phyloP scores from a whole-genome alignment of 1,140 invertebrate species.

The Drosophila athabasca region DNA sequence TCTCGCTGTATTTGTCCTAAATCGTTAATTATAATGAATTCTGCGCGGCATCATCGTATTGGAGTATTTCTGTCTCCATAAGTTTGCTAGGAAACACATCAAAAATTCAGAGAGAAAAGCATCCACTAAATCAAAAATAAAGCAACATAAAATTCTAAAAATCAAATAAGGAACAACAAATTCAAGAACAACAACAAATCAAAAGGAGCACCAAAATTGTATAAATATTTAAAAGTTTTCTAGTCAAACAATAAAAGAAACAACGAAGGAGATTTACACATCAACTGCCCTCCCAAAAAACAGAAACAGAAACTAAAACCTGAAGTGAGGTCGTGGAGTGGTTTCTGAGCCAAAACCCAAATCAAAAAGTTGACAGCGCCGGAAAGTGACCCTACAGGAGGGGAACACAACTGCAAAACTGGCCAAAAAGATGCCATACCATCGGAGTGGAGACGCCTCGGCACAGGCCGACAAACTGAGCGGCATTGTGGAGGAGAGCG shows the following conservation, averaged over 20 bases:
- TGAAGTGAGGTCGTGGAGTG: constrained; percentile 14
- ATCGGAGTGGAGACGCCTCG: constrained; percentile 68
- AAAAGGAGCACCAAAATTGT: constrained; percentile 20
- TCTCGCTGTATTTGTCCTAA: constrained; percentile 65
- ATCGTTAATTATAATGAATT: constrained; percentile 82
- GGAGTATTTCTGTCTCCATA: constrained; percentile 84
- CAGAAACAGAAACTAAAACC: not conserved
- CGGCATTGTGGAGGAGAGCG: constrained; percentile 89
- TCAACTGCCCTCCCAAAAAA: constrained; percentile 11
- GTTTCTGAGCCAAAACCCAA: constrained; percentile 15
- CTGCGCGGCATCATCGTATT: constrained; percentile 83
- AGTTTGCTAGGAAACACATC: constrained; percentile 37
- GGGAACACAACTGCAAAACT: constrained; percentile 40
- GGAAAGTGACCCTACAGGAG: constrained; percentile 7
- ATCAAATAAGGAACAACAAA: constrained; percentile 19
- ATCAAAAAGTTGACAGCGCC: constrained; percentile 32
- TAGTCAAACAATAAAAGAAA: constrained; percentile 35
- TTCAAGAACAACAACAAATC: constrained; percentile 3
- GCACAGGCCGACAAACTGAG: constrained; percentile 83
- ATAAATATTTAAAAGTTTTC: constrained; percentile 19
- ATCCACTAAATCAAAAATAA: constrained; percentile 14
- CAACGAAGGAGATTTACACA: constrained; percentile 30
- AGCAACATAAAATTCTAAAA: constrained; percentile 12
- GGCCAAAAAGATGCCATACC: constrained; percentile 81
- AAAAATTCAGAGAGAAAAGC: constrained; percentile 19